Percentiles rank a stretch among this genome's conserved stretches.
Conservation (phyloP, 2,113 vertebrate species). For the Passer montanus region DNA sequence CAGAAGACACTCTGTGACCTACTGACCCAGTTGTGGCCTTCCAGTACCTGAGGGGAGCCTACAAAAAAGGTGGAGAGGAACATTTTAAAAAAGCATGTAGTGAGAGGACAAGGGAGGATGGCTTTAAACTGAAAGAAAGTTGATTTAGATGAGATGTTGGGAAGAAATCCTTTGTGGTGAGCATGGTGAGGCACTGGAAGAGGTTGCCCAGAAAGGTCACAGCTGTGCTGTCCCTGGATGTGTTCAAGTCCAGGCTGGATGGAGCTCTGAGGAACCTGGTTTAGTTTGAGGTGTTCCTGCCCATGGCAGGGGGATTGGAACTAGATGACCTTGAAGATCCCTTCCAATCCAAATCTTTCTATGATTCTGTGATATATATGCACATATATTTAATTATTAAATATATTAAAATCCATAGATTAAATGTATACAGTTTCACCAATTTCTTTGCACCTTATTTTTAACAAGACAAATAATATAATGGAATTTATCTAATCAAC, state of each 20-base stretch:
- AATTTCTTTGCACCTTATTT: neutral
- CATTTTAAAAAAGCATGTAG: neutral
- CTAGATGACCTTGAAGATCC: neutral
- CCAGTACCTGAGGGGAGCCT: neutral
- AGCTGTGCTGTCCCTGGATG: neutral
- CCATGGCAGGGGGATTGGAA: neutral
- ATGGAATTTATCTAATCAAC: neutral
- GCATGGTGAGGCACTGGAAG: neutral
- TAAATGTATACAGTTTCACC: neutral
- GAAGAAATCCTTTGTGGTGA: neutral
- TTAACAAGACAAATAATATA: neutral
- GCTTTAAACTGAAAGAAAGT: neutral
- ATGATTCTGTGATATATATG: neutral
- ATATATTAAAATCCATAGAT: neutral
- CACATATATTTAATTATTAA: neutral
- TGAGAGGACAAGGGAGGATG: neutral
- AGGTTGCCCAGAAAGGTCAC: neutral
- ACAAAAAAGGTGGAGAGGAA: neutral
- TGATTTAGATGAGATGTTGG: neutral
- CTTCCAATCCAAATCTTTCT: neutral
- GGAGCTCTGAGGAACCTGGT: neutral
- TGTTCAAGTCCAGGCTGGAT: neutral
- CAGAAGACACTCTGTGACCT: neutral
- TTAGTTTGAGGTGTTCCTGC: neutral
- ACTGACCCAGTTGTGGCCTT: rapidly evolving